phyloP scores from a whole-genome alignment of 2,113 vertebrate species.

The Salvator merianae region DNA sequence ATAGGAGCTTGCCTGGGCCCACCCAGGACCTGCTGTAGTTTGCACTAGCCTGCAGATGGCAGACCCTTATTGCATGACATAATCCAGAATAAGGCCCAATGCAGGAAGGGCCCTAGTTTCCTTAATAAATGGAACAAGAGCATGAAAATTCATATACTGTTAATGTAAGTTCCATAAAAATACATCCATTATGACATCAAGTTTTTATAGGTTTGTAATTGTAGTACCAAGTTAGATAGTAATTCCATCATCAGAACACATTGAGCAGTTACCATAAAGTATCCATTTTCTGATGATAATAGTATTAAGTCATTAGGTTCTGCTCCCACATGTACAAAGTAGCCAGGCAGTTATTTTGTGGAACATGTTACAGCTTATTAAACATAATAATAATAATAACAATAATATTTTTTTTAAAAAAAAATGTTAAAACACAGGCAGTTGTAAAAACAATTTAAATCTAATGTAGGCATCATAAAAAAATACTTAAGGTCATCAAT shows the following conservation, averaged over 20 bases:
- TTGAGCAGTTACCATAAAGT: constrained; percentile 7
- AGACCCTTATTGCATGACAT: too few relatives aligned
- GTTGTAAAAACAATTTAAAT: constrained; percentile 14
- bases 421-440: background rate
- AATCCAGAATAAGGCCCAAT: too few relatives aligned
- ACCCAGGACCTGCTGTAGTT: too few relatives aligned
- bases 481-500: background rate
- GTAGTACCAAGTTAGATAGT: background rate
- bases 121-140: background rate
- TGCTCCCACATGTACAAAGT: background rate
- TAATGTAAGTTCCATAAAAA: background rate
- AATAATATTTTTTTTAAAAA: background rate
- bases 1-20: too few relatives aligned
- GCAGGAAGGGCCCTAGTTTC: background rate
- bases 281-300: constrained; percentile 28
- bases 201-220: constrained; percentile 8
- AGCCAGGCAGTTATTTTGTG: background rate
- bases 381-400: constrained; percentile 20
- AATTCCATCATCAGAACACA: constrained; percentile 21
- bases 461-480: constrained; percentile 9
- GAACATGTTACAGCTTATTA: constrained; percentile 16
- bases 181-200: background rate
- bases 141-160: background rate
- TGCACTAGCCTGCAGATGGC: too few relatives aligned
- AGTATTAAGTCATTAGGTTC: background rate